Percentiles rank a stretch among this genome's conserved stretches.
Evolutionary conservation across 2,888 invertebrate species (phyloP).

Genomic region (Scelioninae gen. 1): DNA sequence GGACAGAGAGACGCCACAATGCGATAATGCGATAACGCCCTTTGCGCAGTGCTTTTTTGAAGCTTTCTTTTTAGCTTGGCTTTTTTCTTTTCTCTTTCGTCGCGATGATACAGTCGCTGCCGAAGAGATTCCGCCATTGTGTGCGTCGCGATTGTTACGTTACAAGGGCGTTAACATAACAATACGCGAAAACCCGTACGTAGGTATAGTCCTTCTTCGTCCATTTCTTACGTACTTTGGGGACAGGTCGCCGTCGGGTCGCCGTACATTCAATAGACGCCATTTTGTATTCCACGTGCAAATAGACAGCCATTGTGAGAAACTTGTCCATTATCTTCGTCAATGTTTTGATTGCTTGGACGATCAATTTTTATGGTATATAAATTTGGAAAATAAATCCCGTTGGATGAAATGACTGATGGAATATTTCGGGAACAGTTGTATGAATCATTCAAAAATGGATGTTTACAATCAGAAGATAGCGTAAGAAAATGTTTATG

Average conservation of each 20-base stretch:
- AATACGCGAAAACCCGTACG: slow-evolving; percentile 77
- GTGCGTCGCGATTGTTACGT: slow-evolving; percentile 81
- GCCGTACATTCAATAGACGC: slow-evolving; percentile 55
- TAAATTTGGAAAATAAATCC: too few species aligned
- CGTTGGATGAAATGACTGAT: too few species aligned
- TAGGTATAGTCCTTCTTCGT: slow-evolving; percentile 64
- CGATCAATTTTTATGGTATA: neutral
- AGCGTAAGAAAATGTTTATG: too few species aligned
- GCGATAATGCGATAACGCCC: slow-evolving; percentile 82
- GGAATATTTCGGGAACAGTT: too few species aligned
- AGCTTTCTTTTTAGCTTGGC: slow-evolving; percentile 53
- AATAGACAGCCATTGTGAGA: slow-evolving; percentile 43
- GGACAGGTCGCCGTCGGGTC: slow-evolving; percentile 69
- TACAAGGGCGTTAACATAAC: slow-evolving; percentile 82
- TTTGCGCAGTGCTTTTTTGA: slow-evolving; percentile 45
- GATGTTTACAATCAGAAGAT: too few species aligned
- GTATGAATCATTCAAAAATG: too few species aligned
- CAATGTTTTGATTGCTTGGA: slow-evolving; percentile 1
- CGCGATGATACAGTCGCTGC: slow-evolving; percentile 66
- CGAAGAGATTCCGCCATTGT: slow-evolving; percentile 79
- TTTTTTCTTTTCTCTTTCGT: slow-evolving; percentile 39
- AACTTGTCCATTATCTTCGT: slow-evolving; percentile 7
- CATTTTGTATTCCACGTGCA: slow-evolving; percentile 67
- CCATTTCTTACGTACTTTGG: slow-evolving; percentile 61
- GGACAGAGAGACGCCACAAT: slow-evolving; percentile 82